These are phyloP conservation scores for Simalia tracyae DNA, from an alignment of 2,797 vertebrate species.

Conservation along the genomic window DNA sequence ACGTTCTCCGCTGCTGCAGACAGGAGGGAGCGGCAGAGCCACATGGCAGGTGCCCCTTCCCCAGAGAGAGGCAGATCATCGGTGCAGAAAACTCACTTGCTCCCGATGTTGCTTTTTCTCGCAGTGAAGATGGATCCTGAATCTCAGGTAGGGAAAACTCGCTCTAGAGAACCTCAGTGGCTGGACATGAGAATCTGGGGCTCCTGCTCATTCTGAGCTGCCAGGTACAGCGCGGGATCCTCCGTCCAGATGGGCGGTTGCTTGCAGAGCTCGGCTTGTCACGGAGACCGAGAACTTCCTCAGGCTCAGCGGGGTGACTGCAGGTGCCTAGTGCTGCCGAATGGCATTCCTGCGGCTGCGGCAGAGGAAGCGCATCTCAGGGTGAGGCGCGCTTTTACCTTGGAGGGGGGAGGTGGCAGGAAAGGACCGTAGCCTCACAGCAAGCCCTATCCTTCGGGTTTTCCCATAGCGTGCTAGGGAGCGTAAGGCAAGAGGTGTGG, in stretches of 20 bases:
- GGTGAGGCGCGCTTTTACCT: neutral
- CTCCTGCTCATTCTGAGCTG: neutral
- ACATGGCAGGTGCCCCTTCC: neutral
- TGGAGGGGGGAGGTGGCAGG: no score
- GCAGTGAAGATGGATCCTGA: neutral
- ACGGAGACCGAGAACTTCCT: no score
- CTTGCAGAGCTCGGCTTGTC: neutral
- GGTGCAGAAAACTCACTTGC: accelerated
- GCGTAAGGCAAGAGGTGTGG: no score
- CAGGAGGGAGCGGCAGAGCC: neutral
- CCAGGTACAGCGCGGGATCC: accelerated
- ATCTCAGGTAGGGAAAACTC: neutral
- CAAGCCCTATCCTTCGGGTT: no score
- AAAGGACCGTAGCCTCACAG: neutral
- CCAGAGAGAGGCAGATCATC: neutral
- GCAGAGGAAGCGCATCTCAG: neutral
- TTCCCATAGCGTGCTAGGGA: no score
- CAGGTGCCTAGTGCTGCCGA: neutral
- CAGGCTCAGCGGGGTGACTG: neutral
- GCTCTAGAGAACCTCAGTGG: neutral
- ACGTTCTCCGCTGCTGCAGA: no score
- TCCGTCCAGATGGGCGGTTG: neutral
- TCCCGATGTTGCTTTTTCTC: neutral
- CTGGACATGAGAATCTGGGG: neutral
- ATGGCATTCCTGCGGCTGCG: neutral